Evolutionary conservation across 2,113 vertebrate genomes (phyloP).

Genomic region (Anarhynchus alexandrinus): DNA sequence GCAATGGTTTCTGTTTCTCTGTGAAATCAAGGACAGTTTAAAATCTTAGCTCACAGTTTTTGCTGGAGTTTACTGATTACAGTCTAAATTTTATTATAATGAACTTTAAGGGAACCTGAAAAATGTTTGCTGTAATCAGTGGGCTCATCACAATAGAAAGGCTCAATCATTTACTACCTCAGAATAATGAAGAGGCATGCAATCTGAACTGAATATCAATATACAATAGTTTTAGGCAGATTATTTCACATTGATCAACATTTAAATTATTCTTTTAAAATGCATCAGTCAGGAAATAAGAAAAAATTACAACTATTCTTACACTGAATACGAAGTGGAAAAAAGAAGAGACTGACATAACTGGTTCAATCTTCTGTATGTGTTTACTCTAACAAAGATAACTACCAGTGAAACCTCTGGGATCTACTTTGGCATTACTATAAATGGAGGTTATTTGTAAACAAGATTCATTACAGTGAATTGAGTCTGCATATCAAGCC

Average conservation of each 20-base stretch:
- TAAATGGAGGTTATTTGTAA: not conserved
- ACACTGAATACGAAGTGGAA: not conserved
- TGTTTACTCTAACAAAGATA: not conserved
- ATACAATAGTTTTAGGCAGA: not conserved
- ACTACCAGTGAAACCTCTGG: not conserved
- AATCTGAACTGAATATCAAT: not conserved
- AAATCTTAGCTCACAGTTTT: not conserved
- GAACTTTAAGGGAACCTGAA: not conserved
- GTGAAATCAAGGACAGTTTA: not conserved
- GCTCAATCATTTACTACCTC: not conserved
- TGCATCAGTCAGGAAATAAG: not conserved
- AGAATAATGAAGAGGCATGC: not conserved
- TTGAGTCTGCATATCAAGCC: not conserved
- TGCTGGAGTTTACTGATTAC: not conserved
- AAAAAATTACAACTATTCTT: not conserved
- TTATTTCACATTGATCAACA: not conserved
- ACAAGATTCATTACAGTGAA: not conserved
- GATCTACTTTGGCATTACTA: not conserved
- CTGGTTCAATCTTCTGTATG: not conserved
- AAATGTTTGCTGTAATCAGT: not conserved
- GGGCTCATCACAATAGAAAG: not conserved
- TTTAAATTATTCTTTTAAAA: not conserved
- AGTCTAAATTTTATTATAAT: not conserved
- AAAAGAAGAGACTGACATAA: not conserved
- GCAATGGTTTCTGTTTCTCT: not conserved